Base-by-base conservation (phyloP, 2,797 vertebrate genomes). In the Schizopygopsis malacanthus region DNA sequence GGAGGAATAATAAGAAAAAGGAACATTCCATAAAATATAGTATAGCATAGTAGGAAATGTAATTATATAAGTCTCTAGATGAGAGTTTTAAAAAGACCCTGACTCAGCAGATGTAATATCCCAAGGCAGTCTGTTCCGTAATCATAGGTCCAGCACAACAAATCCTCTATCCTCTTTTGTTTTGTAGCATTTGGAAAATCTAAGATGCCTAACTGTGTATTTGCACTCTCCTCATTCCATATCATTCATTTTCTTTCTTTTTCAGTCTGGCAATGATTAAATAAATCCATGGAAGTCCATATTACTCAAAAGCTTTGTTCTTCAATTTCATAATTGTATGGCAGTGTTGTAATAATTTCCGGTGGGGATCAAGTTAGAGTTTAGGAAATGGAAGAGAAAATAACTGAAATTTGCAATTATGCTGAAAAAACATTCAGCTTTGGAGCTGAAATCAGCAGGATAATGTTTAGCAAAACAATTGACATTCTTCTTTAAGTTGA, bases 361-460 rank as follows among this genome's bases (percentile, higher is more conserved):
- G 4, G 33, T 28, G 37, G 16, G 39, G 56, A 80, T 73, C 59
- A 81, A 39, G 45, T 50, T 28, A 45, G 25, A 73, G 69, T 69
- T 54, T 37, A 77, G 39, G 75, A 79, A 83, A 87, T 81, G 81
- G 69, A 75, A 39, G 28, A 67, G 69, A 71, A 85, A 85, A 59
- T 3, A 63, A 50, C 71, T 33, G 20, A 75, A 76, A 65, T 75
- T 6, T 63, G 59, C 25, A 82, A 75, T 82, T 65, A 79, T 41
- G 39, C 73, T 84, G 56, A 43, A 61, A 67, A 11, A 25, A 18
- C 59, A 50, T 25, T 6, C 0, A 20, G 69, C 45, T 75, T 78
- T 37, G 41, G 59, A 84, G n/a, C 54, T 80, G 16, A 54, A 81
- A 50, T 33, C 13, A 37, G 39, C 33, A 78, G n/a, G 39, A 50